Conservation (phyloP, 2,113 vertebrate species). For the Danio rerio region GRCz12tu NC_133176.1:48053001-48053500, state of each 20-base stretch:
- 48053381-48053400: conserved; percentile 24
- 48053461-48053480: neutral
- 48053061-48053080: too few species aligned
- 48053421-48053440: neutral
- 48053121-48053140: too few species aligned
- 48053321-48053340: neutral
- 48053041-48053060: too few species aligned
- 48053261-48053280: conserved; percentile 8
- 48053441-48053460: neutral
- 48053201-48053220: too few species aligned
- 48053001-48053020: too few species aligned
- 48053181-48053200: too few species aligned
- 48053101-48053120: too few species aligned
- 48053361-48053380: conserved; percentile 22
- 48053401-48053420: conserved; percentile 12
- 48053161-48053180: too few species aligned
- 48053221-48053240: too few species aligned
- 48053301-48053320: neutral
- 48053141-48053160: too few species aligned
- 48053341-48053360: neutral
- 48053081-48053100: too few species aligned
- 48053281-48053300: neutral
- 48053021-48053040: too few species aligned
- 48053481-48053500: neutral
- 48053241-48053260: neutral